Evolutionary conservation across 2,888 invertebrate species (phyloP), one percentile per base, ranked within the genome.

Genomic region (Tetranychus truncatus): DNA sequence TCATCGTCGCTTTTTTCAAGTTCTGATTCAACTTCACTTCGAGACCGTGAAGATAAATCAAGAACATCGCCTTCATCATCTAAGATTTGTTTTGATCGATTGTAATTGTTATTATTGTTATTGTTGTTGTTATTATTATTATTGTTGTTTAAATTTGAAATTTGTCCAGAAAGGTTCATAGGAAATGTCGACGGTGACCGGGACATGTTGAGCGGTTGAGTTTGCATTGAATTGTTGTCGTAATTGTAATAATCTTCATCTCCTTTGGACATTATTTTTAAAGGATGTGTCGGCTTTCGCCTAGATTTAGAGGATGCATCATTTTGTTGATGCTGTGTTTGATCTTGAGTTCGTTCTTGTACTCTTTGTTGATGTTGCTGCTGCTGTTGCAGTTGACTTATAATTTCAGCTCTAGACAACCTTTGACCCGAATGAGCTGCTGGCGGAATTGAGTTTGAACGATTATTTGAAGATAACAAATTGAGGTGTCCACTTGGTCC

Each of bases 121-220:
- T 72, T 72, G 20, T 72, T 72, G n/a, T 72, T 72, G 72, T 72
- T 45, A 46, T 72, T 72, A 8, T 45, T 45, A 20, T 20, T 72
- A 8, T 24, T 44, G 11, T 72, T 72, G 45, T 9, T 34, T 34
- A 24, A n/a, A 71, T 18, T 71, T 71, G 21, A 34, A 34, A 67
- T 8, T 67, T 67, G 67, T 72, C 20, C 20, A 45, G 20, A 45
- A n/a, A 45, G 20, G 11, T 72, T 15, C 45, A n/a, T n/a, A 45
- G 44, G 34, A 15, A 15, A 45, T 72, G 46, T 45, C 45, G 72
- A 44, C 45, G 45, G 45, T 72, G 45, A 45, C n/a, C 20, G 20
- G 55, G 78, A 78, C 77, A 80, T 79, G 75, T 80, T 79, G 20
- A 80, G 77, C 6, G 79, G 79, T 72, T 80, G 79, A 20, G 79